Percentiles rank a stretch among this genome's conserved stretches.
Evolutionary conservation across 2,797 vertebrate genomes (phyloP).

Genomic region (Podarcis lilfordi): DNA sequence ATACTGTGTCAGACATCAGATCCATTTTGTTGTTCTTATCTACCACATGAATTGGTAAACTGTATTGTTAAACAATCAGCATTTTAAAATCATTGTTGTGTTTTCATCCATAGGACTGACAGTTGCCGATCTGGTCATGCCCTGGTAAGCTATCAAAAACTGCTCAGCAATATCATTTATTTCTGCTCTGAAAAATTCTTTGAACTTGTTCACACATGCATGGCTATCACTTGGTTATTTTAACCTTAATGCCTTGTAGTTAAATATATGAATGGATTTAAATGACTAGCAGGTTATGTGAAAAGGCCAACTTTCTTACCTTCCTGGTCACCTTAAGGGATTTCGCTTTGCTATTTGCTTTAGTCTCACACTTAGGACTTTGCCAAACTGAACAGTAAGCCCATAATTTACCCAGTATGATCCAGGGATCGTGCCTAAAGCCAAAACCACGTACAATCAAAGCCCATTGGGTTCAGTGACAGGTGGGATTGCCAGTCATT

Average conservation of each 20-base stretch:
- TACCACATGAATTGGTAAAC: background rate
- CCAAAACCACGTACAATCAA: too few relatives aligned
- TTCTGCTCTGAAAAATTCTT: background rate
- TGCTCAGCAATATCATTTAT: background rate
- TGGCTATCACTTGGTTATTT: background rate
- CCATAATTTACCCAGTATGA: too few relatives aligned
- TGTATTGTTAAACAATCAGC: background rate
- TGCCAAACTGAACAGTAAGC: background rate
- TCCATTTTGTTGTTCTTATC: background rate
- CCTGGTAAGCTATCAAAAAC: slow-evolving; percentile 78
- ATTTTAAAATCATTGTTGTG: background rate
- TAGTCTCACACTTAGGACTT: background rate
- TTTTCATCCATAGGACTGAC: slow-evolving; percentile 80
- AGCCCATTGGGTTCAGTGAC: too few relatives aligned
- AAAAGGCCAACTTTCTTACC: background rate
- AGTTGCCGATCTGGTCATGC: slow-evolving; percentile 85
- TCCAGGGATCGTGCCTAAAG: too few relatives aligned
- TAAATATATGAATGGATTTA: background rate
- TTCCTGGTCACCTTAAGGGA: background rate
- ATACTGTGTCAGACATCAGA: background rate
- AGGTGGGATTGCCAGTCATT: too few relatives aligned
- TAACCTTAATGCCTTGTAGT: background rate
- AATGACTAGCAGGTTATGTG: background rate
- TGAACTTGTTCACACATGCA: background rate
- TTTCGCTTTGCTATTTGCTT: background rate